Conservation (phyloP, 2,113 vertebrate species). For the Oryzias melastigma region DNA sequence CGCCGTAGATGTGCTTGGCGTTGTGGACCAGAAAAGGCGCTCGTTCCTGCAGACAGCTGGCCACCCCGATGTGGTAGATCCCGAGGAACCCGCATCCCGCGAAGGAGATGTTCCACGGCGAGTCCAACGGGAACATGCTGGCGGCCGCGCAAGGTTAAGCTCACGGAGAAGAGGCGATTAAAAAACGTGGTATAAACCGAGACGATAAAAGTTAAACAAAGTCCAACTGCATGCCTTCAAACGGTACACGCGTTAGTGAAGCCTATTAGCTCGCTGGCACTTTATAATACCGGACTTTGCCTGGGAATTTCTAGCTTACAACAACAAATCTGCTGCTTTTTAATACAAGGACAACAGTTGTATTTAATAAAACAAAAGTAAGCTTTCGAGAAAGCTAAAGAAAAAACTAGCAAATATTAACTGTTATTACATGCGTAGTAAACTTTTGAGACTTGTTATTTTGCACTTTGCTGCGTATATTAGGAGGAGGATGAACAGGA, state of each 20-base stretch:
- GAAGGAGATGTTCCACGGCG: conserved; percentile 95
- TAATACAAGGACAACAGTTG: not conserved
- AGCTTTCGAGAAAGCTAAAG: not conserved
- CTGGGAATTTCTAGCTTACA: not conserved
- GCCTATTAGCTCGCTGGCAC: no score
- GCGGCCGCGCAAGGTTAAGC: conserved; percentile 1
- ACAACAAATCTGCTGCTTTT: not conserved
- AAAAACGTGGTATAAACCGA: not conserved
- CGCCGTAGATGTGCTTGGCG: conserved; percentile 90
- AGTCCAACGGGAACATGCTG: conserved; percentile 87
- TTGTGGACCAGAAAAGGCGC: conserved; percentile 91
- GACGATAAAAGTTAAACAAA: not conserved
- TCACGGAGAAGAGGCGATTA: not conserved
- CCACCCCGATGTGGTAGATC: conserved; percentile 94
- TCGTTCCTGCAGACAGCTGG: conserved; percentile 89
- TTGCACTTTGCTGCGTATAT: not conserved
- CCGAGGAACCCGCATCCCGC: conserved; percentile 96
- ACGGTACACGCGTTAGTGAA: not conserved
- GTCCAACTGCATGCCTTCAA: not conserved
- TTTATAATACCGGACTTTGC: not conserved
- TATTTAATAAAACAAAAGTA: not conserved
- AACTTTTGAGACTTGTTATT: conserved; percentile 33
- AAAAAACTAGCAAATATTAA: no score
- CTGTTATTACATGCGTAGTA: conserved; percentile 18
- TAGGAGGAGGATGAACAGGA: not conserved